Evolutionary conservation across 2,113 vertebrate species (phyloP).

Genomic region (Dipodomys merriami): DNA sequence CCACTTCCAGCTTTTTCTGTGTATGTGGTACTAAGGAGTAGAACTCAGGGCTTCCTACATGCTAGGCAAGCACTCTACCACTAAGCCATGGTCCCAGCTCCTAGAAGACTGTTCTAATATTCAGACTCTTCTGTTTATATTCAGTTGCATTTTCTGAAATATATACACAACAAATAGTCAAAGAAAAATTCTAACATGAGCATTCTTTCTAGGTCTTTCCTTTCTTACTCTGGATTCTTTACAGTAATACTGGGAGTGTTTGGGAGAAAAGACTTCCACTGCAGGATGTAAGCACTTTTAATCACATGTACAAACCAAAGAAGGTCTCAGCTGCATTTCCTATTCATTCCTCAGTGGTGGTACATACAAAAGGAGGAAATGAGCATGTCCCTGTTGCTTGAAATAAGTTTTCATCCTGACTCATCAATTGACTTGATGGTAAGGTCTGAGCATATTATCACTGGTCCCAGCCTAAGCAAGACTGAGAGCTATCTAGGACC

Average conservation of each 20-base stretch:
- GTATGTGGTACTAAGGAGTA: too few species aligned
- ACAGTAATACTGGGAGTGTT: not conserved
- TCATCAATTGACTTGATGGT: not conserved
- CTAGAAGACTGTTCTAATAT: not conserved
- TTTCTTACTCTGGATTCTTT: not conserved
- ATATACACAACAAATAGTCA: not conserved
- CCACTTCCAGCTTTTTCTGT: too few species aligned
- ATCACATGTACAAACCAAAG: not conserved
- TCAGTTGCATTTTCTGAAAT: not conserved
- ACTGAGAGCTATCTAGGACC: not conserved
- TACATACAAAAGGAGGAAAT: not conserved
- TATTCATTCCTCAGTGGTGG: not conserved
- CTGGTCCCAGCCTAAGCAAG: not conserved
- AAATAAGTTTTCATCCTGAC: conserved; percentile 6
- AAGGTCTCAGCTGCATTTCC: not conserved
- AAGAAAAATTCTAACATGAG: not conserved
- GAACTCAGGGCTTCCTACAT: too few species aligned
- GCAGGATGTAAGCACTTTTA: not conserved
- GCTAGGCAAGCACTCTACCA: too few species aligned
- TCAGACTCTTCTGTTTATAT: not conserved
- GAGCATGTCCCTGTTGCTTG: not conserved
- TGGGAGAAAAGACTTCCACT: not conserved
- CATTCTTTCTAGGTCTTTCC: not conserved
- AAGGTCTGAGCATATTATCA: not conserved
- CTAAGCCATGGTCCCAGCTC: too few species aligned